Conservation (phyloP, 2,888 invertebrate species). For the Fabriciana adippe region DNA sequence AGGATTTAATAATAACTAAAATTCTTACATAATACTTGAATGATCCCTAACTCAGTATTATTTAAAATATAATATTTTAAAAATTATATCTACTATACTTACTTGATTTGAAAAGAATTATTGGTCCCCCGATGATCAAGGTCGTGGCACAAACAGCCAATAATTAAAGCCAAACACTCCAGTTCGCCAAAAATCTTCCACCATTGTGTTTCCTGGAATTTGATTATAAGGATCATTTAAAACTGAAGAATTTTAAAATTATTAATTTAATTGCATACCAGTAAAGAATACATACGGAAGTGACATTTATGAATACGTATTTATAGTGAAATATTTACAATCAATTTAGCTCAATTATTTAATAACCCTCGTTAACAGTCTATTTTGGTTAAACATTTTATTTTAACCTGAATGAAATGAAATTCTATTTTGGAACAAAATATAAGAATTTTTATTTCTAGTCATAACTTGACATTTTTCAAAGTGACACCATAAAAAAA, state of each 20-base stretch:
- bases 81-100: constrained; percentile 55
- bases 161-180: constrained; percentile 94
- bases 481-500: too few relatives aligned
- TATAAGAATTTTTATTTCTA: too few relatives aligned
- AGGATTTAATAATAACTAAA: too few relatives aligned
- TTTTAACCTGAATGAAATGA: too few relatives aligned
- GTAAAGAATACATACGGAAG: not conserved
- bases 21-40: too few relatives aligned
- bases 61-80: not conserved
- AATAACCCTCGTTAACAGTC: not conserved
- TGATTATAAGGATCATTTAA: not conserved
- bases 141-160: constrained; percentile 97
- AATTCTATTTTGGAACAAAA: too few relatives aligned
- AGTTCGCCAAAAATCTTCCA: constrained; percentile 96
- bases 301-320: constrained; percentile 5
- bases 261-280: not conserved
- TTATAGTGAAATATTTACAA: not conserved
- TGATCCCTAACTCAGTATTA: not conserved
- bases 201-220: constrained; percentile 92
- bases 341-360: constrained; percentile 1
- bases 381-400: too few relatives aligned
- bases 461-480: too few relatives aligned
- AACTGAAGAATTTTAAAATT: not conserved
- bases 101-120: constrained; percentile 99
- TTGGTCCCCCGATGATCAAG: constrained; percentile 98